Evolutionary conservation across 2,113 vertebrate genomes (phyloP).

Genomic region (Actenoides lindsayi): DNA sequence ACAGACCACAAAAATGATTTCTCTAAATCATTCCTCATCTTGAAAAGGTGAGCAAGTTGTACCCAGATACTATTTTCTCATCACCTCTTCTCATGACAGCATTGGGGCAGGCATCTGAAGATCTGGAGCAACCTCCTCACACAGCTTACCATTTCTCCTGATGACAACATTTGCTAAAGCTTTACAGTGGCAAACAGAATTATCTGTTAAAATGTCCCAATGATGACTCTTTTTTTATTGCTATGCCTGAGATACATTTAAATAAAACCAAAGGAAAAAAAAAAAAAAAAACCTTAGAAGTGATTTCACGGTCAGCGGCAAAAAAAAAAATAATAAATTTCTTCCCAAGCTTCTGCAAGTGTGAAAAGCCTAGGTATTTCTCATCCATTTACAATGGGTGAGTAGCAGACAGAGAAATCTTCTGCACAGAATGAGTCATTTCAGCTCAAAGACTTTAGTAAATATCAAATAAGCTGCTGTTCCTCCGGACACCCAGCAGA

Average conservation of each 20-base stretch:
- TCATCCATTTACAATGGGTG: not conserved
- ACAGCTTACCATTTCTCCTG: not conserved
- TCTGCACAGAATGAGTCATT: not conserved
- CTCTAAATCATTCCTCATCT: not conserved
- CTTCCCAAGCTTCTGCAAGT: not conserved
- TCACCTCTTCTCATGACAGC: not conserved
- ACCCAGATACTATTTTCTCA: not conserved
- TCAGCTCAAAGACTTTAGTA: not conserved
- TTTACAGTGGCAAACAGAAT: not conserved
- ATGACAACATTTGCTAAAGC: not conserved
- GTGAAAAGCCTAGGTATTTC: not conserved
- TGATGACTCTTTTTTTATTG: not conserved
- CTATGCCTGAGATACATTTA: not conserved
- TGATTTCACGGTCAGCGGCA: not conserved
- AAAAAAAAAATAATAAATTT: not conserved
- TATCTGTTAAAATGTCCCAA: not conserved
- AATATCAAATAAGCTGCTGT: not conserved
- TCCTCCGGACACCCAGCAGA: not conserved
- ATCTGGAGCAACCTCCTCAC: not conserved
- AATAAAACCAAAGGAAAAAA: not conserved
- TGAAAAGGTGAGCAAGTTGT: fast-evolving
- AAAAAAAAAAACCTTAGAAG: not conserved
- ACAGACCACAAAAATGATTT: not conserved
- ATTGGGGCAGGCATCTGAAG: not conserved
- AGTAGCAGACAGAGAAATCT: not conserved